Evolutionary conservation across 2,888 invertebrate genomes (phyloP).

Genomic region (Muscina levida): DNA sequence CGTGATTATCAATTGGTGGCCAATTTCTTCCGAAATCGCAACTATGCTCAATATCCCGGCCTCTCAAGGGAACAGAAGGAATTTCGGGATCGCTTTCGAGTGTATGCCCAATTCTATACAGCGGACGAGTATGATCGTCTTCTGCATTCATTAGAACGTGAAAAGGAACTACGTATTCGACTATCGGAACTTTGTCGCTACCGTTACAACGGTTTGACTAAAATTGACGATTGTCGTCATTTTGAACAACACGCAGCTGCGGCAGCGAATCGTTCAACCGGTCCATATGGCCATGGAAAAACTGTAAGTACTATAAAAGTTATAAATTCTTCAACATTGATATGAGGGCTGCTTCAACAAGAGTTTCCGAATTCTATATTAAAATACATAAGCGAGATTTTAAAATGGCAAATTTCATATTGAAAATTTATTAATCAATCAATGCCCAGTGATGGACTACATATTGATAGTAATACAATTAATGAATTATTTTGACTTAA

Average conservation of each 20-base stretch:
- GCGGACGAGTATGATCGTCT: slow-evolving; percentile 91
- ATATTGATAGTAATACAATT: too few species aligned
- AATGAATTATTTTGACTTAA: too few species aligned
- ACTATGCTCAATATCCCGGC: slow-evolving; percentile 78
- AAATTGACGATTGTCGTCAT: slow-evolving; percentile 91
- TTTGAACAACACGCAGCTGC: slow-evolving; percentile 90
- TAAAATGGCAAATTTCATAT: too few species aligned
- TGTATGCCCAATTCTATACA: slow-evolving; percentile 93
- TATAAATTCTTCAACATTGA: too few species aligned
- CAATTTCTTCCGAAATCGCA: slow-evolving; percentile 87
- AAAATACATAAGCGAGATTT: too few species aligned
- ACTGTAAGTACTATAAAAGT: slow-evolving; percentile 77
- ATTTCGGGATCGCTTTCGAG: slow-evolving; percentile 90
- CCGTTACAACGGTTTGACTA: slow-evolving; percentile 91
- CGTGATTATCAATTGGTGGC: slow-evolving; percentile 94
- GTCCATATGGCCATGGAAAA: slow-evolving; percentile 79
- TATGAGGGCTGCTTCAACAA: too few species aligned
- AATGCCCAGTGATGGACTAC: too few species aligned
- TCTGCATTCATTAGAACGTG: slow-evolving; percentile 88
- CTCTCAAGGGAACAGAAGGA: slow-evolving; percentile 81
- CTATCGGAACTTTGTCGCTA: slow-evolving; percentile 91
- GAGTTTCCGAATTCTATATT: too few species aligned
- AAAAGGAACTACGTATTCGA: slow-evolving; percentile 90
- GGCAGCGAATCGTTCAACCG: slow-evolving; percentile 81
- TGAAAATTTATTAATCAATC: too few species aligned